These are phyloP conservation scores for Accipiter cooperii DNA, from an alignment of 2,113 vertebrate genomes.

Conservation along the genomic window DNA sequence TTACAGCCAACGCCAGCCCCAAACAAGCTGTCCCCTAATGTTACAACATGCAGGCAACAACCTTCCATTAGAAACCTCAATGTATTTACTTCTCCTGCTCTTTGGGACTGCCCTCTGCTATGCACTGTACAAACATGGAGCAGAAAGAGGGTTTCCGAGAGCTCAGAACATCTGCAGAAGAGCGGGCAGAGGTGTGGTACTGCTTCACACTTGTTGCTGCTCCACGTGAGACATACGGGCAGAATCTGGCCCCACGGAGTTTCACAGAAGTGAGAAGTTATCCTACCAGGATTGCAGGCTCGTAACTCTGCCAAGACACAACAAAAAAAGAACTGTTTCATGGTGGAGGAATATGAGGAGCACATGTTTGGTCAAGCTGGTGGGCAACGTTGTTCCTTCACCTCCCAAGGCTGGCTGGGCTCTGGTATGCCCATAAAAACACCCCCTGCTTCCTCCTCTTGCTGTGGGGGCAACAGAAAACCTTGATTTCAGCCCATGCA, in stretches of 20 bases:
- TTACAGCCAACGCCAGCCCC: not conserved
- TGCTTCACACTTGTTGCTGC: not conserved
- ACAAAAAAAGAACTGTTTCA: constrained; percentile 25
- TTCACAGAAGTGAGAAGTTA: not conserved
- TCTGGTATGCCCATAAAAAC: constrained; percentile 35
- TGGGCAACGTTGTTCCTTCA: not conserved
- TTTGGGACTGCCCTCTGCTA: not conserved
- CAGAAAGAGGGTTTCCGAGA: not conserved
- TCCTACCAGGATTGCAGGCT: not conserved
- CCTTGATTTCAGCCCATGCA: not conserved
- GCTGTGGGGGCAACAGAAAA: not conserved
- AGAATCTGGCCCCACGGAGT: not conserved
- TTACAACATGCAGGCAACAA: not conserved
- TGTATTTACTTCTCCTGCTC: not conserved
- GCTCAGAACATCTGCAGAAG: not conserved
- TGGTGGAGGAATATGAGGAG: constrained; percentile 26
- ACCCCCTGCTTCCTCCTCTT: not conserved
- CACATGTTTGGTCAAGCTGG: constrained; percentile 32
- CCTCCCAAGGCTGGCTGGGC: constrained; percentile 23
- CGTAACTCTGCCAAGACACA: not conserved
- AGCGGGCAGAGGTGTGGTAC: not conserved
- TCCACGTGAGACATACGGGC: not conserved
- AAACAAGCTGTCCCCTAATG: not conserved
- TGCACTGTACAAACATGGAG: not conserved
- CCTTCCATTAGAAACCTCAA: not conserved